Percentiles rank a stretch among this genome's conserved stretches.
Evolutionary conservation across 2,888 invertebrate species (phyloP).

Genomic region (Hartigia nigra): DNA sequence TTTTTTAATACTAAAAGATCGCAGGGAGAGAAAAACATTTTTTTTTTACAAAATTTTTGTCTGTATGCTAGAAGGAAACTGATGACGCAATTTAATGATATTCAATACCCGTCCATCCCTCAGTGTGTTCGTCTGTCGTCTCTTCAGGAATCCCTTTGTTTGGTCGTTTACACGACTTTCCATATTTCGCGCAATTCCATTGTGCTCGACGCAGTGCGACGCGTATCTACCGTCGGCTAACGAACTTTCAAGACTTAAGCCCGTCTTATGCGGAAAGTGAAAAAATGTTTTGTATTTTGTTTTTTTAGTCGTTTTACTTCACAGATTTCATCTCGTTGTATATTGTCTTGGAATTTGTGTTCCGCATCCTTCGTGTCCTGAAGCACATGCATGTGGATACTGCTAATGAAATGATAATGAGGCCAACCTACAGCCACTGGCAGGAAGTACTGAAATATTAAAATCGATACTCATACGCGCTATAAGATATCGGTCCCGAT

Average conservation of each 20-base stretch:
- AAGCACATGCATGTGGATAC: not conserved
- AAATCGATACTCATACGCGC: conserved; percentile 23
- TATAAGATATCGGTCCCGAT: conserved; percentile 5
- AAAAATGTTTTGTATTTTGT: not conserved
- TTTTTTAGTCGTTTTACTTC: not conserved
- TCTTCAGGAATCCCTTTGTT: conserved; percentile 38
- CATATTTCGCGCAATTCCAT: conserved; percentile 24
- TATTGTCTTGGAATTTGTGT: not conserved
- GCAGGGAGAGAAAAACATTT: not conserved
- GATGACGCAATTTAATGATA: conserved; percentile 49
- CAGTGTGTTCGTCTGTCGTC: conserved; percentile 32
- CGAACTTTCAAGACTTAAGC: not conserved
- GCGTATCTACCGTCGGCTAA: not conserved
- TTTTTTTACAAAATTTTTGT: not conserved
- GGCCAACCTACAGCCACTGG: conserved; percentile 13
- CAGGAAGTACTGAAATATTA: conserved; percentile 31
- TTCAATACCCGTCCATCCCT: conserved; percentile 32
- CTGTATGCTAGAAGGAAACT: not conserved
- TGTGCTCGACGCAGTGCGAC: conserved; percentile 16
- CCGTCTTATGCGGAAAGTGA: not conserved
- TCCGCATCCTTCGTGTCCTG: not conserved
- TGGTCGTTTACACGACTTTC: conserved; percentile 19
- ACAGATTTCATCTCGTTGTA: not conserved
- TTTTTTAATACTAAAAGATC: not conserved
- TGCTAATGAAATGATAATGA: not conserved